phyloP scores from a whole-genome alignment of 2,888 invertebrate genomes.

The Volucella inanis region DNA sequence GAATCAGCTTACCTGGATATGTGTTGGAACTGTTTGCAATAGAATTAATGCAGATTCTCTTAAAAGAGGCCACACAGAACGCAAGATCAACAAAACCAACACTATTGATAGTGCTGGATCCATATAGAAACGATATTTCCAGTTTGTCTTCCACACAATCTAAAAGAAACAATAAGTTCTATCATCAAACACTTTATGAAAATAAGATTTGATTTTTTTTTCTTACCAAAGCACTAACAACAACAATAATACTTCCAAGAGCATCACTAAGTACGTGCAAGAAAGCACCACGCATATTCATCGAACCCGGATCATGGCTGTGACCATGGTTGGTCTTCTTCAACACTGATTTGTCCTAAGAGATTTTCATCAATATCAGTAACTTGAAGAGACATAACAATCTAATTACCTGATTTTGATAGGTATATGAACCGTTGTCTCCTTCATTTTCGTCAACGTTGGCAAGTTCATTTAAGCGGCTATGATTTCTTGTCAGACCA shows the following conservation, averaged over 20 bases:
- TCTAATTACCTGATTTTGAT: constrained; percentile 79
- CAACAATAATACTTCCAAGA: constrained; percentile 91
- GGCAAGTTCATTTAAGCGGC: constrained; percentile 82
- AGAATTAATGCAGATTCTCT: constrained; percentile 97
- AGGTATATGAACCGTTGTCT: constrained; percentile 85
- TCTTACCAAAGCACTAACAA: constrained; percentile 86
- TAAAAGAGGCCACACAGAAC: constrained; percentile 95
- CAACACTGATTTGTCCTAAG: constrained; percentile 78
- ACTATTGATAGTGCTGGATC: constrained; percentile 97
- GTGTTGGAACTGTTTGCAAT: constrained; percentile 98
- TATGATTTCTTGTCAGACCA: constrained; percentile 82
- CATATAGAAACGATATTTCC: constrained; percentile 92
- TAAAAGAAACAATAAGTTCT: constrained; percentile 76
- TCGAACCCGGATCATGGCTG: constrained; percentile 88
- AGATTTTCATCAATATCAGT: not conserved
- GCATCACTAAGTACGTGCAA: constrained; percentile 98
- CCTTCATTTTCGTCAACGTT: constrained; percentile 88
- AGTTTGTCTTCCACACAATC: constrained; percentile 91
- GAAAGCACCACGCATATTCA: constrained; percentile 99
- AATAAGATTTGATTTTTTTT: constrained; percentile 3
- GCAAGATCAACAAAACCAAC: constrained; percentile 92
- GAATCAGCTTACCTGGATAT: constrained; percentile 88
- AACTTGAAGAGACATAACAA: not conserved
- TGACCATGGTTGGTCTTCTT: constrained; percentile 84
- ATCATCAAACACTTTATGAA: constrained; percentile 19